Evolutionary conservation across 2,888 invertebrate species (phyloP).

Genomic region (Mimas tiliae): DNA sequence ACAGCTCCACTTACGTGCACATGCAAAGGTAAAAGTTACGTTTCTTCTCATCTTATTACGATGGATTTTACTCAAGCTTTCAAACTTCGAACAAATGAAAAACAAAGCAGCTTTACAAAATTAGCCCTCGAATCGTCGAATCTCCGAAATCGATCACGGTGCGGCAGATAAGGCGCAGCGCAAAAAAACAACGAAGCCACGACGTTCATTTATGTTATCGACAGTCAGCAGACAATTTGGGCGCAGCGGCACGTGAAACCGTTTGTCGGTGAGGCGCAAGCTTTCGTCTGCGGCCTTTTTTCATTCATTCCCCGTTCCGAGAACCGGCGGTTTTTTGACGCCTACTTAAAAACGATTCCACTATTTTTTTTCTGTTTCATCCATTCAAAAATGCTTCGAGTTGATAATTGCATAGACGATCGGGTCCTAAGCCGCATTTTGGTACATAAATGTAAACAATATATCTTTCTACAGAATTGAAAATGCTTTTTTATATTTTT

Average conservation of each 20-base stretch:
- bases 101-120: not conserved
- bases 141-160: slow-evolving; percentile 33
- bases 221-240: slow-evolving; percentile 67
- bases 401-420: slow-evolving; percentile 15
- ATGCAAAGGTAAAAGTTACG: too few species aligned
- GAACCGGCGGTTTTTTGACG: slow-evolving; percentile 80
- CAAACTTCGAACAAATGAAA: not conserved
- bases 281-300: slow-evolving; percentile 72
- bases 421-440: not conserved
- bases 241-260: slow-evolving; percentile 78
- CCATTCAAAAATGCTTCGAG: slow-evolving; percentile 19
- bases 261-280: slow-evolving; percentile 65
- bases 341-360: slow-evolving; percentile 60
- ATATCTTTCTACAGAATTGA: not conserved
- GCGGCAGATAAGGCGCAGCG: slow-evolving; percentile 50
- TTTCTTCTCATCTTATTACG: too few species aligned
- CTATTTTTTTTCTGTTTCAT: slow-evolving; percentile 44
- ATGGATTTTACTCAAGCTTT: too few species aligned
- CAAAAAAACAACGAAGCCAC: slow-evolving; percentile 50
- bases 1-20: too few species aligned
- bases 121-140: slow-evolving; percentile 24
- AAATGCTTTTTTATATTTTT: not conserved
- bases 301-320: slow-evolving; percentile 73
- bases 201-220: slow-evolving; percentile 51
- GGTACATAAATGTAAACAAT: slow-evolving; percentile 13